Evolutionary conservation across 2,888 invertebrate genomes (phyloP).

Genomic region (Ariolimax columbianus): DNA sequence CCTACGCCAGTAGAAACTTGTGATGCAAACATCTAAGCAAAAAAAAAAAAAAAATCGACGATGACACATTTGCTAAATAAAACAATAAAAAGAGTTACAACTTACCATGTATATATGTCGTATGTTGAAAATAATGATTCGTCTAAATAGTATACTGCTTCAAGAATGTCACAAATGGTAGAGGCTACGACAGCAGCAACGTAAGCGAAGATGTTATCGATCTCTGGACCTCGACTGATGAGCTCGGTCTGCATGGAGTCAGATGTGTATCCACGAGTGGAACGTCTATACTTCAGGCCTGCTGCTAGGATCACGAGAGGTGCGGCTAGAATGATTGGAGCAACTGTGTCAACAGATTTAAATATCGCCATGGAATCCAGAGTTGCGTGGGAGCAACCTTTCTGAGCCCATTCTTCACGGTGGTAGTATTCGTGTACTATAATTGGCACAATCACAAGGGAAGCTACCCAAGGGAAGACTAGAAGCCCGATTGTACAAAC

Average conservation of each 20-base stretch:
- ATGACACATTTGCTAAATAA: too few species aligned
- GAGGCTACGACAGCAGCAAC: background rate
- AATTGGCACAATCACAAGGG: background rate
- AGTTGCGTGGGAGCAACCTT: background rate
- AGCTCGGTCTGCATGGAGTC: background rate
- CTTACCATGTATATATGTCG: too few species aligned
- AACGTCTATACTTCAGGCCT: background rate
- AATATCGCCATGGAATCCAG: background rate
- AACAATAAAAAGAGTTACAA: too few species aligned
- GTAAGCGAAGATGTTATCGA: slow-evolving; percentile 7
- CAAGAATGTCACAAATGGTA: background rate
- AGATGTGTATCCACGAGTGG: background rate
- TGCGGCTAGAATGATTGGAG: background rate
- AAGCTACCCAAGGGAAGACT: slow-evolving; percentile 27
- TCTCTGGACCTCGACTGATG: background rate
- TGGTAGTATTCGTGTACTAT: background rate
- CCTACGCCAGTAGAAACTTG: too few species aligned
- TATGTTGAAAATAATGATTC: too few species aligned
- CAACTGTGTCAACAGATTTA: slow-evolving; percentile 21
- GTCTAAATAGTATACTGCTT: background rate
- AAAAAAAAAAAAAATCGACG: too few species aligned
- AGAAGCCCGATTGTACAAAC: too few species aligned
- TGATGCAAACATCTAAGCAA: too few species aligned
- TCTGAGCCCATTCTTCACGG: background rate
- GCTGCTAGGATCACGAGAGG: slow-evolving; percentile 9